A percentile compares a stretch with the other conserved stretches of the same genome.
These are phyloP conservation scores for Turnix velox DNA, from an alignment of 2,113 vertebrate genomes.

Conservation along the genomic window DNA sequence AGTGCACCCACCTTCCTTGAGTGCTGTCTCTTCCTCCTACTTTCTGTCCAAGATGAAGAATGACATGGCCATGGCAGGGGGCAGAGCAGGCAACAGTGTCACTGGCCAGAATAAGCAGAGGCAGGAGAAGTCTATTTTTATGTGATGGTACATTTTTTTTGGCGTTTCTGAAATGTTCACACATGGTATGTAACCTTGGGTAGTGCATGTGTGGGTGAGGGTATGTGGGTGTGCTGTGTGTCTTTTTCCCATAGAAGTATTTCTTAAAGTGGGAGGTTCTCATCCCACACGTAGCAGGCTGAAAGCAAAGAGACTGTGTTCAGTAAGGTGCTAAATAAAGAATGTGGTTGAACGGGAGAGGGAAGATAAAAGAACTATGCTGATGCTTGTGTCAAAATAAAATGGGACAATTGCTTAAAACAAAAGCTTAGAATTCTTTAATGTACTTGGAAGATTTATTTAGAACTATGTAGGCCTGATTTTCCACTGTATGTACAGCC, in stretches of 20 bases:
- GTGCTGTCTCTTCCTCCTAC: background rate
- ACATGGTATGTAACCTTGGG: background rate
- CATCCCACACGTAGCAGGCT: background rate
- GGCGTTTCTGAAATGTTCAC: background rate
- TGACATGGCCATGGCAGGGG: background rate
- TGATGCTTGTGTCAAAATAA: constrained; percentile 6
- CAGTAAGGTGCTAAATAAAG: constrained; percentile 35
- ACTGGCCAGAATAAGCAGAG: background rate
- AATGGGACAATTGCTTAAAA: constrained; percentile 19
- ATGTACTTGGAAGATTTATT: background rate
- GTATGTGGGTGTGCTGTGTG: background rate
- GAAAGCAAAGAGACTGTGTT: constrained; percentile 1
- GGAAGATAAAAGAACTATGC: background rate
- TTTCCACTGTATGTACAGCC: background rate
- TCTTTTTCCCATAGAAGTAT: background rate
- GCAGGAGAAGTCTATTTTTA: background rate
- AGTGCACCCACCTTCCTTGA: background rate
- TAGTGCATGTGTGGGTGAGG: background rate
- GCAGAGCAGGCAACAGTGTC: background rate
- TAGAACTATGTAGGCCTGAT: background rate
- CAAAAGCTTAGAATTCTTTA: background rate
- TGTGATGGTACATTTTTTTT: background rate
- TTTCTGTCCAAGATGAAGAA: background rate
- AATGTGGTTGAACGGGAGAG: background rate
- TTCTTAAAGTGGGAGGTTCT: background rate